phyloP scores from a whole-genome alignment of 2,113 vertebrate genomes.

The Leptodactylus fuscus region DNA sequence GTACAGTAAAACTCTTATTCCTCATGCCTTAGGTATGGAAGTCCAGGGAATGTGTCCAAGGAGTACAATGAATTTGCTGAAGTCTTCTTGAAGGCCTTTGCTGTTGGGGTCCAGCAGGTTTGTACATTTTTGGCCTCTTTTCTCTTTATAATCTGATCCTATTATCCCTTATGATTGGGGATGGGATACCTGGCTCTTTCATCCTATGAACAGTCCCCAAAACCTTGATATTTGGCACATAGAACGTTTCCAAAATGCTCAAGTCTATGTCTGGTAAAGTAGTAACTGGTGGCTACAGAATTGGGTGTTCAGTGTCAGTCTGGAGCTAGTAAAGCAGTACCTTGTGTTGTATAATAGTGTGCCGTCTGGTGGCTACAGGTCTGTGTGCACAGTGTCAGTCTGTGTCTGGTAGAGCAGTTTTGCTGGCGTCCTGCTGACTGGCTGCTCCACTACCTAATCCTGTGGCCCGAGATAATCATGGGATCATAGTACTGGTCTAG shows the following conservation, averaged over 20 bases:
- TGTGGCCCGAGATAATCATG: conserved; percentile 75
- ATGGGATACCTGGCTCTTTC: too few relatives aligned
- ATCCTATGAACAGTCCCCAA: too few relatives aligned
- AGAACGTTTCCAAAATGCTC: too few relatives aligned
- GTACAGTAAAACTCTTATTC: neutral
- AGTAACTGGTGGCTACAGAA: too few relatives aligned
- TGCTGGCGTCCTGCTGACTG: conserved; percentile 74
- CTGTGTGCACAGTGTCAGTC: conserved; percentile 64
- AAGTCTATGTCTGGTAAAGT: too few relatives aligned
- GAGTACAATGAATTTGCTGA: conserved; percentile 98
- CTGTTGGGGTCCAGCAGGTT: conserved; percentile 94
- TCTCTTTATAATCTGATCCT: too few relatives aligned
- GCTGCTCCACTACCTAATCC: conserved; percentile 70
- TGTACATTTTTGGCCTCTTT: neutral
- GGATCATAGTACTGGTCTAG: conserved; percentile 83
- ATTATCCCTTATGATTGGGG: too few relatives aligned
- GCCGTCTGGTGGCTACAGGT: conserved; percentile 73
- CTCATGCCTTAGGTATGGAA: conserved; percentile 86
- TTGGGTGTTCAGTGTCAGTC: neutral
- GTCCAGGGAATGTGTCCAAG: conserved; percentile 98
- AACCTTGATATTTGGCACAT: too few relatives aligned
- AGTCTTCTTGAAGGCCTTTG: conserved; percentile 96
- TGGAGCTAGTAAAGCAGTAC: neutral
- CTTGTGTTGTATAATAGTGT: too few relatives aligned
- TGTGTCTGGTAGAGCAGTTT: conserved; percentile 67